Evolutionary conservation across 2,113 vertebrate species (phyloP).

Genomic region (Orientallactaga bullata): DNA sequence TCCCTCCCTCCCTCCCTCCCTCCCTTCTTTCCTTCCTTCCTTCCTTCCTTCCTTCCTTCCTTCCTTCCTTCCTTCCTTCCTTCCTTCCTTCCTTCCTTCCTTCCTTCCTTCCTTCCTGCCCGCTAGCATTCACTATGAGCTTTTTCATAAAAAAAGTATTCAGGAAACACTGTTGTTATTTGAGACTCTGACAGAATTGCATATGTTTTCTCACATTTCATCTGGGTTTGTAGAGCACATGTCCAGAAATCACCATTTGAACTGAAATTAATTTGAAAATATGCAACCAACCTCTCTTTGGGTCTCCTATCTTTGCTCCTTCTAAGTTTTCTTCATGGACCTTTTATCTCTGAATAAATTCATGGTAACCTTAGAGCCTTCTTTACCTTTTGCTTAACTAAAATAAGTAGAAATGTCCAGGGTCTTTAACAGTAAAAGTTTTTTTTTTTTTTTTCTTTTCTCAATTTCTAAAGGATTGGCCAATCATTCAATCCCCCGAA

Average conservation of each 20-base stretch:
- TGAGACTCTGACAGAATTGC: no score
- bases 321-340: not conserved
- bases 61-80: no score
- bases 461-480: not conserved
- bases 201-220: not conserved
- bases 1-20: no score
- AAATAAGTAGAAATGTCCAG: not conserved
- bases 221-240: no score
- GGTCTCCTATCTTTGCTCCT: not conserved
- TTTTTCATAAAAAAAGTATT: no score
- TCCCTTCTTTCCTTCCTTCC: no score
- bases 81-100: not conserved
- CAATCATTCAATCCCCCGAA: not conserved
- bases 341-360: not conserved
- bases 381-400: not conserved
- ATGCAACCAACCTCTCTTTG: no score
- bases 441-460: not conserved
- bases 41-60: no score
- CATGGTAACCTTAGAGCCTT: not conserved
- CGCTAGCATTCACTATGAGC: not conserved
- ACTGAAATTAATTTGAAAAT: no score
- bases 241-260: no score
- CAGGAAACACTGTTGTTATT: not conserved
- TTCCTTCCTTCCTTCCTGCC: not conserved
- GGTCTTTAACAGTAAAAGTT: slow-evolving; percentile 8